Base-by-base conservation (phyloP, 1,140 invertebrate genomes). In the Neocloeon triangulifer region DNA sequence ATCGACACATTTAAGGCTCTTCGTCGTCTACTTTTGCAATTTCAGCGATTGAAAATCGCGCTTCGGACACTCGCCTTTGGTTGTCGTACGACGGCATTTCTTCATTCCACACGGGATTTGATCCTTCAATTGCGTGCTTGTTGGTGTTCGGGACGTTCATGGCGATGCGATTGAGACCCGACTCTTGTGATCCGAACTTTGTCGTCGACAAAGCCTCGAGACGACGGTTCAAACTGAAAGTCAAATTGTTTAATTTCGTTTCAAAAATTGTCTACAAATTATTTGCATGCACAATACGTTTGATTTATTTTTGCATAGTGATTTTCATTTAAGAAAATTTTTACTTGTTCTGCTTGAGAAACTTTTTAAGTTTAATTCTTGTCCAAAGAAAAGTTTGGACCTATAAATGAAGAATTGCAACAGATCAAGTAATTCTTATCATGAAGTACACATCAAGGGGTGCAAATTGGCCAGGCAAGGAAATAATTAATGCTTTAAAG, bases 51-150 rank as follows among this genome's bases (percentile, higher is more conserved):
- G 21, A 23, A 23, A 23, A 23, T 23, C 8, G 8, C 8, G n/a
- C 8, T 23, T 8, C n/a, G 7, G 21, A 8, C 12, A 30, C 13
- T 15, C 15, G 41, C 39, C 40, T 42, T 12, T 36, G 36, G 9
- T 33, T 32, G 37, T 43, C 41, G 25, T 36, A 39, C 18, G 36
- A 33, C 13, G 19, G 32, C 25, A 56, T 44, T 12, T 56, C 45
- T 32, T 55, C 56, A 38, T 65, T 62, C 53, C 58, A 61, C n/a
- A 70, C 58, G 2, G 68, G 67, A 52, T 71, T 73, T 21, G 67
- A 65, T 18, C 70, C 71, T 45, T 71, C 64, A 1, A 58, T 45
- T 3, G 69, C 61, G 51, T 72, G 65, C 40, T 64, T 58, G 52
- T 75, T 76, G 19, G 69, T 71, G 20, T 59, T 66, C 8, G 71